Base-by-base conservation (phyloP, 2,797 vertebrate species). In the Megaceryle alcyon region DNA sequence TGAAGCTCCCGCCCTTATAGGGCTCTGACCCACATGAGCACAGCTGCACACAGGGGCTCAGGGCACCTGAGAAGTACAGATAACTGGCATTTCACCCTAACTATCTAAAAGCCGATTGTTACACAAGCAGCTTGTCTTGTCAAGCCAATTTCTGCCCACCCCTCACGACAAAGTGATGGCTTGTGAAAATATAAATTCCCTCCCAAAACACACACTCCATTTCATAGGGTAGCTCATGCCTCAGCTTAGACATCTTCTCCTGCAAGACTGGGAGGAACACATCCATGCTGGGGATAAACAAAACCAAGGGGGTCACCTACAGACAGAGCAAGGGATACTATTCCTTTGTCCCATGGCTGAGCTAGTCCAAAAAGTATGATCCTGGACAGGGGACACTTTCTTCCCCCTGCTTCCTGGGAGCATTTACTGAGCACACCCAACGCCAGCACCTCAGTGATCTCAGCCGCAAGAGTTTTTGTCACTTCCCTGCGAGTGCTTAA, bases 361-460 rank as follows among this genome's bases (percentile, higher is more conserved):
- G 8, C 28, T 60, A 18, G 16, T 54, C 54, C 48, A 26, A 46
- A 59, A 88, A 2, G 48, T 20, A 19, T 8, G 16, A n/a, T 29
- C 46, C 61, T 49, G 15, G 41, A 10, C 14, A 2, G 12, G 17
- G 21, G 28, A 69, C 31, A 7, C 5, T 54, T 82, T 29, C 63
- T 68, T 37, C 31, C 46, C 63, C 69, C 11, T 65, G 60, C 23
- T 85, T 46, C 39, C 37, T 0, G 0, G 54, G 51, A 73, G 59
- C 49, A 9, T 37, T 56, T 60, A 35, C 23, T 1, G 59, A 77
- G 51, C 48, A 72, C 26, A 48, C 37, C 23, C 66, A 79, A 23
- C 0, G 1, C 21, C 88, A 66, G 23, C 26, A 3, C 41, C 75
- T 78, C 68, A 13, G 4, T 3, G 0, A 10, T 31, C 49, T 86